Conservation (phyloP, 2,113 vertebrate genomes). For the Ceuthmochares aereus region DNA sequence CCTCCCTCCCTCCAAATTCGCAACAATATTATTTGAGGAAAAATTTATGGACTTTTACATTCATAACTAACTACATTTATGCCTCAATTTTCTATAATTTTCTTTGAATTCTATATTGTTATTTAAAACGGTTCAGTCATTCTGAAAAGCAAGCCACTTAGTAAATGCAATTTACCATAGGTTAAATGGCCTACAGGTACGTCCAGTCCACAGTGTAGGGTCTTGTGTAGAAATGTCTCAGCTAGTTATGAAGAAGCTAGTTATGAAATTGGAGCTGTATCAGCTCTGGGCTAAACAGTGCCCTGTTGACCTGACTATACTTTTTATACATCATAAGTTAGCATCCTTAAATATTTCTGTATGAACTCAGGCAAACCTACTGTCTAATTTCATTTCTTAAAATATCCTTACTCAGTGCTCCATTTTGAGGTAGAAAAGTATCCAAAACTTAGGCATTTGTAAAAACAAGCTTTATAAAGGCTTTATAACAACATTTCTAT, state of each 20-base stretch:
- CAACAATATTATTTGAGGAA: not conserved
- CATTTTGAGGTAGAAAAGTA: not conserved
- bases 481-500: not conserved
- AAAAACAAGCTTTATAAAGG: not conserved
- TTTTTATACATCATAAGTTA: not conserved
- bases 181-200: not conserved
- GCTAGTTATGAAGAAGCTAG: not conserved
- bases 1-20: accelerated
- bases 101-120: not conserved
- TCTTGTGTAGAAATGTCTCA: not conserved
- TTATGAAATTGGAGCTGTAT: not conserved
- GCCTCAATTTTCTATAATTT: not conserved
- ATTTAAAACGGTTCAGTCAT: not conserved
- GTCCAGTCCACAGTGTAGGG: not conserved
- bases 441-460: not conserved
- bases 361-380: not conserved
- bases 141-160: not conserved
- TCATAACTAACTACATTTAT: not conserved
- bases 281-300: not conserved
- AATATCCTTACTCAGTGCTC: not conserved
- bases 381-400: not conserved
- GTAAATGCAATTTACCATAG: not conserved
- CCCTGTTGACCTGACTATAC: not conserved
- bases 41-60: not conserved
- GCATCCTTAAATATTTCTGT: not conserved